These are phyloP conservation scores for Microtus richardsoni DNA, from an alignment of 2,113 vertebrate genomes.

Conservation along the genomic window DNA sequence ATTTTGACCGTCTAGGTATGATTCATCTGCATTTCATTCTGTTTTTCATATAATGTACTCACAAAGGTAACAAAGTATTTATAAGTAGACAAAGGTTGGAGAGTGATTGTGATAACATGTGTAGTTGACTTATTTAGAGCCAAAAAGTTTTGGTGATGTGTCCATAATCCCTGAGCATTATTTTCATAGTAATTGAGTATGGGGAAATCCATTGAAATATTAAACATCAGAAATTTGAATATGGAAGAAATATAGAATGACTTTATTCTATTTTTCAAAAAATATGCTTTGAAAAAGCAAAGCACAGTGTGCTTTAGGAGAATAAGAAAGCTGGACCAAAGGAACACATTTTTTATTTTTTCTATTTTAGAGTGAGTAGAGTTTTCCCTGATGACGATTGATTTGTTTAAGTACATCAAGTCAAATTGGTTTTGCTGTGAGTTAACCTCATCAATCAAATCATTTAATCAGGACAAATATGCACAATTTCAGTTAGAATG, in stretches of 20 bases:
- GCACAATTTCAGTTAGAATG: constrained; percentile 19
- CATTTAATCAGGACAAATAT: neutral
- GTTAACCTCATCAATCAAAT: constrained; percentile 28
- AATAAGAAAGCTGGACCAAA: neutral
- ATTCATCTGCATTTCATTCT: neutral
- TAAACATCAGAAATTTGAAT: neutral
- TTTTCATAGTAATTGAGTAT: constrained; percentile 15
- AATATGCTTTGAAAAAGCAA: neutral
- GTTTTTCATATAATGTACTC: neutral
- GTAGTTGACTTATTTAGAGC: neutral
- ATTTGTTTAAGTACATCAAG: constrained; percentile 39
- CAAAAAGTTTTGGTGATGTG: neutral
- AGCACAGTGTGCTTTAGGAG: neutral
- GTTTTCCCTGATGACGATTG: neutral
- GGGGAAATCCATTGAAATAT: neutral
- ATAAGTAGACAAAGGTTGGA: neutral
- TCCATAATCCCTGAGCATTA: neutral
- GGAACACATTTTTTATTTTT: neutral
- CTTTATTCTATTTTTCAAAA: neutral
- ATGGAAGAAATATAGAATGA: neutral
- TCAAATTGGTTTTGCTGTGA: constrained; percentile 27
- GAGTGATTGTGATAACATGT: neutral
- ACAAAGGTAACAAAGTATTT: neutral
- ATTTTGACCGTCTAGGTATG: neutral
- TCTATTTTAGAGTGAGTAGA: constrained; percentile 30